Conservation (phyloP, 2,797 vertebrate genomes). For the Xenopus petersii region DNA sequence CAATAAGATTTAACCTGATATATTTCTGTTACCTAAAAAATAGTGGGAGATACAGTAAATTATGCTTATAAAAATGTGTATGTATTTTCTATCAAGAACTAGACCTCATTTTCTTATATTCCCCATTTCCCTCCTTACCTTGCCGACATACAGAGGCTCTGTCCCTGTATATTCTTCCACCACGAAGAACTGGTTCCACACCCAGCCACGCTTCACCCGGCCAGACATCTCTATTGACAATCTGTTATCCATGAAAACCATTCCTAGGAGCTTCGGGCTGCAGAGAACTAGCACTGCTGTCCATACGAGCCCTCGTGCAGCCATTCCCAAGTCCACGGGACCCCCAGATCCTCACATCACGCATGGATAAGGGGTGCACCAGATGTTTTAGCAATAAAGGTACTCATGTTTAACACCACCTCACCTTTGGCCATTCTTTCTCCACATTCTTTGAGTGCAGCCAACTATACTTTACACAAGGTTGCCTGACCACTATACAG, state of each 20-base stretch:
- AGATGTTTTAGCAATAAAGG: constrained; percentile 31
- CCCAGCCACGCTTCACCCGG: constrained; percentile 95
- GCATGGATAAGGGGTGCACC: constrained; percentile 36
- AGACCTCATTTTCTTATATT: too few species aligned
- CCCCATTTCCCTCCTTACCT: constrained; percentile 71
- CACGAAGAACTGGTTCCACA: constrained; percentile 99
- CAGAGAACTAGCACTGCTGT: constrained; percentile 61
- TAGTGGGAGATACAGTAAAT: too few species aligned
- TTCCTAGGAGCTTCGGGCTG: constrained; percentile 51
- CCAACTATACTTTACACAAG: too few species aligned
- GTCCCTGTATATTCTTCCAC: constrained; percentile 98
- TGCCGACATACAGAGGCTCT: constrained; percentile 93
- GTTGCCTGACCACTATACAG: too few species aligned
- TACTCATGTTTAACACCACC: neutral
- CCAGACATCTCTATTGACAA: constrained; percentile 70
- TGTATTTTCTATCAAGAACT: too few species aligned
- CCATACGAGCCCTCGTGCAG: constrained; percentile 42
- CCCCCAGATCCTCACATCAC: constrained; percentile 53
- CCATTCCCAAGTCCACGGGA: constrained; percentile 47
- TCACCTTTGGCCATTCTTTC: neutral
- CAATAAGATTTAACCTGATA: too few species aligned
- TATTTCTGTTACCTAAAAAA: too few species aligned
- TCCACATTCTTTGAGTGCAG: constrained; percentile 7
- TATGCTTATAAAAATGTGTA: too few species aligned
- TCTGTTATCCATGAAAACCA: constrained; percentile 59